Evolutionary conservation across 2,113 vertebrate species (phyloP).

Genomic region (Carettochelys insculpta): DNA sequence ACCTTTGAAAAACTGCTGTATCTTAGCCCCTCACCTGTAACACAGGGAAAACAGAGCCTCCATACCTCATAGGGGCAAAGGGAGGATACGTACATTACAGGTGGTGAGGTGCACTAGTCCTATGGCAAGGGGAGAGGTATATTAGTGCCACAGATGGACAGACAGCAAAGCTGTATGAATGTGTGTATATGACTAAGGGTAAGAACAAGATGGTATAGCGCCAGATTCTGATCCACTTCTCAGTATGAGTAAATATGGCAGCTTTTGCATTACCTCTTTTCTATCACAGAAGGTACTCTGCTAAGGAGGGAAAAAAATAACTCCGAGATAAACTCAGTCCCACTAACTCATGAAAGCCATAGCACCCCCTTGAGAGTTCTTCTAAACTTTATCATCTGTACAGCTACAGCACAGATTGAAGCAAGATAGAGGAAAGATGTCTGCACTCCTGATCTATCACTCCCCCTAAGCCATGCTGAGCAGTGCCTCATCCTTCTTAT

Average conservation of each 20-base stretch:
- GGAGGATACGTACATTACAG: neutral
- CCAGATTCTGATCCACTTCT: neutral
- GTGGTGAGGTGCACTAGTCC: neutral
- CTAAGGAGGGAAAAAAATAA: neutral
- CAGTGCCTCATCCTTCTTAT: neutral
- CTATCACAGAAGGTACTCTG: neutral
- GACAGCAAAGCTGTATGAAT: neutral
- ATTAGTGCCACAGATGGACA: neutral
- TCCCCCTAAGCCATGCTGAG: neutral
- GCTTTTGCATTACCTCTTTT: neutral
- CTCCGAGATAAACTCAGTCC: neutral
- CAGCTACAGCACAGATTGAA: neutral
- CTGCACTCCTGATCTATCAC: neutral
- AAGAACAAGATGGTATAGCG: neutral
- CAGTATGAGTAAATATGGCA: neutral
- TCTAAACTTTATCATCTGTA: neutral
- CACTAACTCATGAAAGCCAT: neutral
- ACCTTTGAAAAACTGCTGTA: neutral
- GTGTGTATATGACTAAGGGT: neutral
- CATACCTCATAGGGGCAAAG: neutral
- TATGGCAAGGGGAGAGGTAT: fast-evolving
- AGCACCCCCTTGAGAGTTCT: neutral
- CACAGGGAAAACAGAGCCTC: neutral
- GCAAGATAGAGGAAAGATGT: neutral
- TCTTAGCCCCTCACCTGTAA: neutral